These are phyloP conservation scores for Esox masquinongy DNA, from an alignment of 2,797 vertebrate species.

Conservation along the genomic window DNA sequence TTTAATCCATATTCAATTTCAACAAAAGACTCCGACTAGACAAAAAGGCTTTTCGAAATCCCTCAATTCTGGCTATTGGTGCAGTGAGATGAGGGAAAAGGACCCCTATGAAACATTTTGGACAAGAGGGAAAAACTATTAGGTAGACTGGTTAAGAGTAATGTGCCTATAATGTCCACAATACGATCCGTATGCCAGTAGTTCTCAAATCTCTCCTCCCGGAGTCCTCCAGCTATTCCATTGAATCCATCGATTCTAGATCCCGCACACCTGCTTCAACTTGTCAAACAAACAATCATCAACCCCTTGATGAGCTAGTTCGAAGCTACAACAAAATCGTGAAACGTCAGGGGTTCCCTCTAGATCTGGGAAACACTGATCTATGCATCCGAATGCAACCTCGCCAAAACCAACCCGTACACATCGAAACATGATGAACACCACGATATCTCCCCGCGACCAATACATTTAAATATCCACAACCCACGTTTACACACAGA, in stretches of 20 bases:
- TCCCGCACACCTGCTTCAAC: too few species aligned
- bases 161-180: background rate
- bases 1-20: conserved; percentile 53
- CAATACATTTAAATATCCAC: background rate
- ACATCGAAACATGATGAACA: background rate
- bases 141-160: background rate
- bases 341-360: too few species aligned
- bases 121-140: background rate
- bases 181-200: background rate
- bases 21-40: conserved; percentile 51
- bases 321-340: too few species aligned
- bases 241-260: too few species aligned
- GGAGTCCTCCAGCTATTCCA: too few species aligned
- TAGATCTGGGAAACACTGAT: too few species aligned
- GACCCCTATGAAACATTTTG: background rate
- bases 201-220: too few species aligned
- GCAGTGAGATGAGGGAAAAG: background rate
- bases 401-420: background rate
- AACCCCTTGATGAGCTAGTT: too few species aligned
- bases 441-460: background rate
- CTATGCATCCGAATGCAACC: background rate
- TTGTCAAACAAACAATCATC: too few species aligned
- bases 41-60: conserved; percentile 28
- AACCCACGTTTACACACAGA: background rate
- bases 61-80: background rate